These are phyloP conservation scores for Harpegnathos saltator DNA, from an alignment of 1,140 invertebrate genomes.

Conservation along the genomic window DNA sequence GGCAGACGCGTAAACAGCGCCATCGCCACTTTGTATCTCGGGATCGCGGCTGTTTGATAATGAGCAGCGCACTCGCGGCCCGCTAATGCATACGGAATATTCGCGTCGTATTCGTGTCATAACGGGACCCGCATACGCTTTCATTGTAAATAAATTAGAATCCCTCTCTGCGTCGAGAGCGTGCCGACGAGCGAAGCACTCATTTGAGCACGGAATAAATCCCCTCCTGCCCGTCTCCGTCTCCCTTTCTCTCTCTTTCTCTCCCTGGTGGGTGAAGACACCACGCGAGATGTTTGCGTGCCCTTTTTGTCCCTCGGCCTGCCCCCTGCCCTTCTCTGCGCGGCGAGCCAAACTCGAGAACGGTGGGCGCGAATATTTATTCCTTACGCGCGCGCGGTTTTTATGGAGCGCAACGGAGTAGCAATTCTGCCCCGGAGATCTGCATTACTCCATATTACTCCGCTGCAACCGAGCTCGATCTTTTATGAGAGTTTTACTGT, in stretches of 20 bases:
- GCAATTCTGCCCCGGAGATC: slow-evolving; percentile 29
- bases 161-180: slow-evolving; percentile 1
- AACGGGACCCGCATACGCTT: slow-evolving; percentile 23
- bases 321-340: no score
- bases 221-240: not conserved
- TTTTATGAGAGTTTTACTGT: slow-evolving; percentile 52
- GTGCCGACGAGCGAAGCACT: no score
- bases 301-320: not conserved
- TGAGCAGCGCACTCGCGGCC: not conserved
- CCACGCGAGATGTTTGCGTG: not conserved
- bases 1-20: slow-evolving; percentile 7
- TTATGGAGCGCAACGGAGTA: slow-evolving; percentile 17
- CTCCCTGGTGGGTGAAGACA: no score
- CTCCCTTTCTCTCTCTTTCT: not conserved
- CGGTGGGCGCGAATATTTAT: slow-evolving; percentile 24
- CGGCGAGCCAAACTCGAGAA: not conserved
- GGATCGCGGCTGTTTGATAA: slow-evolving; percentile 24
- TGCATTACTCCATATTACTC: slow-evolving; percentile 25
- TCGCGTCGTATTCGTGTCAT: slow-evolving; percentile 44
- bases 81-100: slow-evolving; percentile 24
- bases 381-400: slow-evolving; percentile 19
- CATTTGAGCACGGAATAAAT: slow-evolving; percentile 22
- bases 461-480: not conserved
- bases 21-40: slow-evolving; percentile 4
- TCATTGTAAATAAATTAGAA: slow-evolving; percentile 57